phyloP scores from a whole-genome alignment of 1,140 invertebrate species.

The Drosophila equinoxialis region DNA sequence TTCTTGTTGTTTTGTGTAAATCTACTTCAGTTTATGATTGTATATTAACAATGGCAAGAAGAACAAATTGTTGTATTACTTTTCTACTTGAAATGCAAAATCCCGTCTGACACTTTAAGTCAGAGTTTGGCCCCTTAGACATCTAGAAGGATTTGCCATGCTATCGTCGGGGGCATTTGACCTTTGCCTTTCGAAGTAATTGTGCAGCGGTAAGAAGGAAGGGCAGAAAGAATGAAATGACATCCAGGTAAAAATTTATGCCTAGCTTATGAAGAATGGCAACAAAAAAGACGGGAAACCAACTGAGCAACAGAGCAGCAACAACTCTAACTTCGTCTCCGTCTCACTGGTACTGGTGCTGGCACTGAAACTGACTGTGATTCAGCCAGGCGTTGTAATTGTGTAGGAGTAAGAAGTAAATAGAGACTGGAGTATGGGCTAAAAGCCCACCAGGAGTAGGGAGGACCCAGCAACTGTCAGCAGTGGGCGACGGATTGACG shows the following conservation, averaged over 20 bases:
- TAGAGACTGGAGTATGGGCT: neutral
- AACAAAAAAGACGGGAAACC: conserved; percentile 19
- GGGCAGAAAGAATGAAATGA: conserved; percentile 6
- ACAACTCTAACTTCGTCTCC: neutral
- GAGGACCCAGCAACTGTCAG: conserved; percentile 51
- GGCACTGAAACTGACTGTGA: conserved; percentile 1
- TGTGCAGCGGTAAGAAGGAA: conserved; percentile 2
- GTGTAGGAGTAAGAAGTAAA: conserved; percentile 47
- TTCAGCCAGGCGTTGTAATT: conserved; percentile 68
- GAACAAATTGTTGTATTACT: conserved; percentile 5
- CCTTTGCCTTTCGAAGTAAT: neutral
- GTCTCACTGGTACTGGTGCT: neutral
- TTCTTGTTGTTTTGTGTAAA: neutral
- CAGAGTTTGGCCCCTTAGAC: conserved; percentile 3
- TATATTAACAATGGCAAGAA: neutral
- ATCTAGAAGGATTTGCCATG: neutral
- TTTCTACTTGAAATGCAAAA: conserved; percentile 26
- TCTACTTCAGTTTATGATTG: neutral
- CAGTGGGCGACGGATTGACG: conserved; percentile 37
- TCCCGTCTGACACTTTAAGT: conserved; percentile 40
- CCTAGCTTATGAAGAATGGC: neutral
- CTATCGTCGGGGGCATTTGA: neutral
- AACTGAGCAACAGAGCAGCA: conserved; percentile 23
- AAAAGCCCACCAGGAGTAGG: neutral
- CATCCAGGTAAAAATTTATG: conserved; percentile 11